phyloP scores from a whole-genome alignment of 2,888 invertebrate species.

The Spodoptera picta region DNA sequence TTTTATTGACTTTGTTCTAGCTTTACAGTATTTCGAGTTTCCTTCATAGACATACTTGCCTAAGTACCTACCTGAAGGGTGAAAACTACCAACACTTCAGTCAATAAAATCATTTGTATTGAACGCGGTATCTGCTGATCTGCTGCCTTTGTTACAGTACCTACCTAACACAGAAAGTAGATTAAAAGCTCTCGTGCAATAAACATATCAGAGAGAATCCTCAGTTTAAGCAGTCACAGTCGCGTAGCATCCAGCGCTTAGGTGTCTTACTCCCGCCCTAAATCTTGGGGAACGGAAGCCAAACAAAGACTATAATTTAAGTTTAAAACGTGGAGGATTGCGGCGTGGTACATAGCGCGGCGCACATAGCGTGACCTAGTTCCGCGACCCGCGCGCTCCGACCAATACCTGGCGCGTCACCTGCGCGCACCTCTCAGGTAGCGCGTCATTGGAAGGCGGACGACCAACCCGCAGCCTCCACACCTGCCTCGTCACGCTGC shows the following conservation, averaged over 20 bases:
- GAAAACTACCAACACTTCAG: too few species aligned
- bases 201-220: conserved; percentile 29
- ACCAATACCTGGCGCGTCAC: conserved; percentile 72
- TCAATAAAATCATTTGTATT: too few species aligned
- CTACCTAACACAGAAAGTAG: neutral
- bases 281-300: conserved; percentile 47
- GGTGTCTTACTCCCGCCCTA: conserved; percentile 39
- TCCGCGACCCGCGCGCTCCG: conserved; percentile 62
- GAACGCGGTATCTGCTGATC: too few species aligned
- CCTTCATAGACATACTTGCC: too few species aligned
- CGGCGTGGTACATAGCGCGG: conserved; percentile 26
- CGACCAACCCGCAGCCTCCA: conserved; percentile 70
- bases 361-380: conserved; percentile 65
- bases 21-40: too few species aligned
- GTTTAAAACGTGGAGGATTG: conserved; percentile 49
- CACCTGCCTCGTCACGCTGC: conserved; percentile 68
- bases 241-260: conserved; percentile 42
- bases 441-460: conserved; percentile 64
- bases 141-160: neutral
- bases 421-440: conserved; percentile 75
- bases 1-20: too few species aligned
- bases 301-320: conserved; percentile 53
- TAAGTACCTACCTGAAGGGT: too few species aligned
- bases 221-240: conserved; percentile 17
- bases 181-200: conserved; percentile 5